Evolutionary conservation across 2,113 vertebrate genomes (phyloP), one percentile per base, ranked within the genome.

Genomic region (Camelus bactrianus): DNA sequence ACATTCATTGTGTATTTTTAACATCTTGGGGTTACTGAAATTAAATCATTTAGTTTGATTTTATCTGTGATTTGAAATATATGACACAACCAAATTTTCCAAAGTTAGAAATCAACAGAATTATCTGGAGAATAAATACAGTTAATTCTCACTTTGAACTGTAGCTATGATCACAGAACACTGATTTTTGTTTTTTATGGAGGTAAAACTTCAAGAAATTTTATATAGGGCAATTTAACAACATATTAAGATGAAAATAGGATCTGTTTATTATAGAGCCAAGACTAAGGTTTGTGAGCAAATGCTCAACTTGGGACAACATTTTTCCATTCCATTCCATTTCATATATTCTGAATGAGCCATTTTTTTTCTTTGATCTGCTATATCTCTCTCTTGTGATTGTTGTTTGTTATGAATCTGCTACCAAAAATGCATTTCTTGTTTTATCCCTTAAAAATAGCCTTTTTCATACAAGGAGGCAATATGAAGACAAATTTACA

Each of bases 371-470:
- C 46, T 87, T 65, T 77, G 46, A 82, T 89, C 56, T 89, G 22
- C 48, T 77, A 1, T 67, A 69, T 86, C 30, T 91, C 62, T 80
- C 64, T 62, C 28, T 58, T 77, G 32, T 91, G 54, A 87, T 77
- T 13, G 35, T 60, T 76, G 28, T 75, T 83, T 89, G 15, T 42
- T 94, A 77, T 30, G 73, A 92, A 80, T 67, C 50, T 81, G 60
- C 56, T 96, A 96, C 82, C 95, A 97, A 94, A 98, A 90, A 95
- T 94, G 76, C 14, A 94, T 84, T 88, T 93, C 96, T 97, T 98
- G 67, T 93, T 97, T 77, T 97, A 92, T 94, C 58, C 79, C 88
- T 98, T 98, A 97, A 98, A 98, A 98, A 98, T 92, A 87, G 22
- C 20, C 76, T 97, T 98, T 96, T 97, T 79, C 13, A 54, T 92